Base-by-base conservation (phyloP, 2,797 vertebrate genomes). In the Silurus aristotelis region DNA sequence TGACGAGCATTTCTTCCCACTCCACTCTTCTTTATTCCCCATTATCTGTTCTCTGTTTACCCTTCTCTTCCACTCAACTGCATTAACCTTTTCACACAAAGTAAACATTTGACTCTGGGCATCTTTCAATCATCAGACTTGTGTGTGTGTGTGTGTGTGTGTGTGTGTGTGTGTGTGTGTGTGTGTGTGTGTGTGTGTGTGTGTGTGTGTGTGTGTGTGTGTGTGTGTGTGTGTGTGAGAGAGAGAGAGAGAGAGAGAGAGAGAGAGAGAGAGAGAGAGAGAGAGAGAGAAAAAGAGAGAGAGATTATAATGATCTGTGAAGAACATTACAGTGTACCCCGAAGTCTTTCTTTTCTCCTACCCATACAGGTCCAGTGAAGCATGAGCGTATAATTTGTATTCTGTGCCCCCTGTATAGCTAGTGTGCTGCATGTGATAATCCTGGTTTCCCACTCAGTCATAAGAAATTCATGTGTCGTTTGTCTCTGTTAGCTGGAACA, bases 81-180 rank as follows among this genome's bases (percentile, higher is more conserved):
- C 89, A 89, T 93, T 92, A 93, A 93, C 92, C 90, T 94, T 92
- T 93, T 89, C 87, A 89, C 88, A 84, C 56, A 87, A 80, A 87
- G 83, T 84, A 82, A 73, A 83, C 84, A 83, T 89, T 79, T 85
- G 89, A 89, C 83, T 83, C 15, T 38, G 58, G 60, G 77, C 56
- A 64, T 67, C 77, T 82, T 81, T 81, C 79, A 81, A 81, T 55
- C 79, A 81, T 81, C 79, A 81, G 17, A 67, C 22, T 52, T 80
- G 80, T 27, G 27, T 27, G 27, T 27, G 27, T 27, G 27, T 27
- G 27, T 27, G 27, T 27, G 27, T 27, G 27, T 27, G 27, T 27
- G 27, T 27, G 27, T 27, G 27, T 27, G 27, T 27, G 27, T 27
- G 27, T 27, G 27, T 27, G 27, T 27, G 27, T 27, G 27, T 27